These are phyloP conservation scores for Progne subis DNA, from an alignment of 2,113 vertebrate species.

Conservation along the genomic window DNA sequence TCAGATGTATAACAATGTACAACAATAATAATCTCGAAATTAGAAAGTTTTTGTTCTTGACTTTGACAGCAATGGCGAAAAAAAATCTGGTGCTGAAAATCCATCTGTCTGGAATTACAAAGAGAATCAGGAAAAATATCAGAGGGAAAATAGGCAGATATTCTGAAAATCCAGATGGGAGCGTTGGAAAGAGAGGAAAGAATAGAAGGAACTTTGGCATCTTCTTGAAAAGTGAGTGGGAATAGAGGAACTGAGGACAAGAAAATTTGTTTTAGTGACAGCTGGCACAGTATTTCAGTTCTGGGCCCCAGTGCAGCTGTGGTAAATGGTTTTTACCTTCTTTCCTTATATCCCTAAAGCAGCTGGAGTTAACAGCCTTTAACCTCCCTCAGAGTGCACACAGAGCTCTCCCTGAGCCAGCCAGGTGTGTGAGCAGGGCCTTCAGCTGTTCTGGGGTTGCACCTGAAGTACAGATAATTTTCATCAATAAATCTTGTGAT, in stretches of 20 bases:
- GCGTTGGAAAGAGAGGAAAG: background rate
- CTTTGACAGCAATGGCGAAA: background rate
- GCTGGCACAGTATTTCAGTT: background rate
- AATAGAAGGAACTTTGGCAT: background rate
- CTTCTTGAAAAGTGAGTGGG: background rate
- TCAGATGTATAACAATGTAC: conserved; percentile 45
- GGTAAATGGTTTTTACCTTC: background rate
- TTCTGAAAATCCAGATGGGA: background rate
- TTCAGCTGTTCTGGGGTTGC: background rate
- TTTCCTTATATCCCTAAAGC: background rate
- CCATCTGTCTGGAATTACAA: background rate
- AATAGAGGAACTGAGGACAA: background rate
- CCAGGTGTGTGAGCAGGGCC: background rate
- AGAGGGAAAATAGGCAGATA: background rate
- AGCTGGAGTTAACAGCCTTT: background rate
- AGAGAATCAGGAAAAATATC: background rate
- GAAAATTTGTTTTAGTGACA: background rate
- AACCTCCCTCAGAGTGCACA: background rate
- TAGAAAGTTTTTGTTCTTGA: conserved; percentile 30
- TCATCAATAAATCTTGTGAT: background rate
- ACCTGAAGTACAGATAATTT: background rate
- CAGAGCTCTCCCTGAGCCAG: background rate
- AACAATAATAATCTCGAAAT: conserved; percentile 6
- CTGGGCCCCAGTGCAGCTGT: background rate
- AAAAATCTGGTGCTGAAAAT: conserved; percentile 4